Conservation (phyloP, 2,888 invertebrate genomes). For the Limenitis camilla region DNA sequence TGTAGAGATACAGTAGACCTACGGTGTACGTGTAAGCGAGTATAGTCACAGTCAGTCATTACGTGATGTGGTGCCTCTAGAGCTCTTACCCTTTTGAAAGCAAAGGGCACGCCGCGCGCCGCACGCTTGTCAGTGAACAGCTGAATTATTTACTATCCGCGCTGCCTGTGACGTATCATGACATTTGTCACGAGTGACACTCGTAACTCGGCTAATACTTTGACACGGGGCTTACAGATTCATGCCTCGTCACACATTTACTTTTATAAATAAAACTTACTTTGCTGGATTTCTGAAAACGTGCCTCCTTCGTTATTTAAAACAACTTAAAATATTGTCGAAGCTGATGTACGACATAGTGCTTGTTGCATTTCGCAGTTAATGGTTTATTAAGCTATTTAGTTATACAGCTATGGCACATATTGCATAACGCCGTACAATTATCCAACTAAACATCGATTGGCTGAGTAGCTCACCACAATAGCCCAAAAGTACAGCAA, state of each 20-base stretch:
- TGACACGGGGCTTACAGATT: slow-evolving; percentile 5
- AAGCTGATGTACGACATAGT: too few relatives aligned
- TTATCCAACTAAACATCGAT: too few relatives aligned
- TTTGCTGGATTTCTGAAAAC: neutral
- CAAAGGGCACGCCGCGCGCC: slow-evolving; percentile 31
- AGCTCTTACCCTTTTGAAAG: slow-evolving; percentile 51
- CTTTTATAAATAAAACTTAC: slow-evolving; percentile 1
- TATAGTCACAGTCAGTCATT: slow-evolving; percentile 31
- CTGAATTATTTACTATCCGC: slow-evolving; percentile 57
- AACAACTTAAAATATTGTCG: too few relatives aligned
- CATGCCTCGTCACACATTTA: slow-evolving; percentile 3
- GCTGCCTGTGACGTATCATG: slow-evolving; percentile 36
- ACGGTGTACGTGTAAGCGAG: neutral
- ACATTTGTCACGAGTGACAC: slow-evolving; percentile 37
- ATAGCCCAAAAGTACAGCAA: too few relatives aligned
- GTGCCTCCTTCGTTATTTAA: too few relatives aligned
- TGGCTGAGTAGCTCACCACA: too few relatives aligned
- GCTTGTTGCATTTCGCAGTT: too few relatives aligned
- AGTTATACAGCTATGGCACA: too few relatives aligned
- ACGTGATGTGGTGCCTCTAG: slow-evolving; percentile 29
- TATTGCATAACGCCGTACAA: too few relatives aligned
- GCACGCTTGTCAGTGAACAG: slow-evolving; percentile 38
- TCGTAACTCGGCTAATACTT: slow-evolving; percentile 11
- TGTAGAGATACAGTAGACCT: too few relatives aligned
- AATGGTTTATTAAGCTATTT: too few relatives aligned